Conservation (phyloP, 2,888 invertebrate species). For the Hymenopus coronatus region DNA sequence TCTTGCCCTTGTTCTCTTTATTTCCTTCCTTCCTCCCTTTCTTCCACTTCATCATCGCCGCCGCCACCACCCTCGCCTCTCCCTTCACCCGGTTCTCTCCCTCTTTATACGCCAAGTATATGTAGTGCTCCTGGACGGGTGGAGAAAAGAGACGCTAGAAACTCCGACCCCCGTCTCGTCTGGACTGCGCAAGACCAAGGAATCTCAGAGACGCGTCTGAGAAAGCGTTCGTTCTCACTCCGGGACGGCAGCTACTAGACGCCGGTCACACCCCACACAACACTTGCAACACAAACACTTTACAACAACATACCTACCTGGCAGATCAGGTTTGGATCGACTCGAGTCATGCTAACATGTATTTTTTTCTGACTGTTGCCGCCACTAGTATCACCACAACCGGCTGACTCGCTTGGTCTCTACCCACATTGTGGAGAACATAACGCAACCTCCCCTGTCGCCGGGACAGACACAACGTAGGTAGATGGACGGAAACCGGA, state of each 20-base stretch:
- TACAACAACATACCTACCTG: not conserved
- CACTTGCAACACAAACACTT: not conserved
- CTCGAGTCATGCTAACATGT: not conserved
- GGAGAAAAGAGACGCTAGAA: not conserved
- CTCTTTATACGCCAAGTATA: not conserved
- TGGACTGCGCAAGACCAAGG: constrained; percentile 13
- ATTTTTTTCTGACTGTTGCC: not conserved
- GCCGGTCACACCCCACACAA: not conserved
- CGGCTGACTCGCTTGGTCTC: not conserved
- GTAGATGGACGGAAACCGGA: not conserved
- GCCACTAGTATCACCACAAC: not conserved
- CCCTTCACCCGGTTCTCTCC: not conserved
- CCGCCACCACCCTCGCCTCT: not conserved
- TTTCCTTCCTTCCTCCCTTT: not conserved
- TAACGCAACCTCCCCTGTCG: not conserved
- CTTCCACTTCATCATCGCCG: not conserved
- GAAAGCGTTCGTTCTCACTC: not conserved
- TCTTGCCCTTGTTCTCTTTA: not conserved
- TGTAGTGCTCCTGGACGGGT: not conserved
- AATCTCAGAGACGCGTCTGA: constrained; percentile 6
- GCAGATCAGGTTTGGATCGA: not conserved
- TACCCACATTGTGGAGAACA: not conserved
- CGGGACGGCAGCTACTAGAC: not conserved
- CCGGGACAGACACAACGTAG: not conserved
- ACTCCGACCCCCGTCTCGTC: not conserved